Percentiles rank a stretch among this genome's conserved stretches.
These are phyloP conservation scores for Psittacula derbiana DNA, from an alignment of 2,797 vertebrate species.

Conservation along the genomic window DNA sequence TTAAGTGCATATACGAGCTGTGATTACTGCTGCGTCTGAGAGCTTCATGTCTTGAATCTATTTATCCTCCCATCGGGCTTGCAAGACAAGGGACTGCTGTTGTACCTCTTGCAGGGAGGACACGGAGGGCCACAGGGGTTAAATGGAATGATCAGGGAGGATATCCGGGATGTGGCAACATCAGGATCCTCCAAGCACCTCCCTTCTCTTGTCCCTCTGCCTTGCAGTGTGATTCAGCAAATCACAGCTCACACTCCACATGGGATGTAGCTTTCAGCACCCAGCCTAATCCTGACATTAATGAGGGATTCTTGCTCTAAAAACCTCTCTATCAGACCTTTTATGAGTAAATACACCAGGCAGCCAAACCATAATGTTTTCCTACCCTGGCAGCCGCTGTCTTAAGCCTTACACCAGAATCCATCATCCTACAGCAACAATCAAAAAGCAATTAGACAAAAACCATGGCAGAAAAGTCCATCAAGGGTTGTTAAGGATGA, in stretches of 20 bases:
- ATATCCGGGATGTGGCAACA: rapidly evolving
- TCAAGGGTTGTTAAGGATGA: conserved; percentile 38
- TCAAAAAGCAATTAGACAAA: conserved; percentile 46
- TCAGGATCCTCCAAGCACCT: background rate
- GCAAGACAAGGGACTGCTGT: background rate
- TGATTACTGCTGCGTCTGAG: conserved; percentile 4
- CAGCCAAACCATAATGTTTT: conserved; percentile 16
- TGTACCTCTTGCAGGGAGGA: conserved; percentile 14
- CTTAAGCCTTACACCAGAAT: conserved; percentile 36
- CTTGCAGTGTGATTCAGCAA: background rate
- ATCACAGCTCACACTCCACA: background rate
- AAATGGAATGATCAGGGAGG: background rate
- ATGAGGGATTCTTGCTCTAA: background rate
- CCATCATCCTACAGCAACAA: conserved; percentile 7
- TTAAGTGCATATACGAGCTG: conserved; percentile 15
- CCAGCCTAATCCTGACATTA: conserved; percentile 36
- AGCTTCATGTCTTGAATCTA: background rate
- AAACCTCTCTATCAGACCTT: background rate
- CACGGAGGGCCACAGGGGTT: rapidly evolving
- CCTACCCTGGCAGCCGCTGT: background rate
- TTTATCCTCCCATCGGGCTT: background rate
- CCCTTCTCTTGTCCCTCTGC: background rate
- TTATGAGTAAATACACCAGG: conserved; percentile 5
- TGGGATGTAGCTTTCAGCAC: background rate
- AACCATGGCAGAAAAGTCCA: conserved; percentile 39